Percentiles rank a stretch among this genome's conserved stretches.
These are phyloP conservation scores for Alcis repandata DNA, from an alignment of 2,888 invertebrate species.

Conservation along the genomic window DNA sequence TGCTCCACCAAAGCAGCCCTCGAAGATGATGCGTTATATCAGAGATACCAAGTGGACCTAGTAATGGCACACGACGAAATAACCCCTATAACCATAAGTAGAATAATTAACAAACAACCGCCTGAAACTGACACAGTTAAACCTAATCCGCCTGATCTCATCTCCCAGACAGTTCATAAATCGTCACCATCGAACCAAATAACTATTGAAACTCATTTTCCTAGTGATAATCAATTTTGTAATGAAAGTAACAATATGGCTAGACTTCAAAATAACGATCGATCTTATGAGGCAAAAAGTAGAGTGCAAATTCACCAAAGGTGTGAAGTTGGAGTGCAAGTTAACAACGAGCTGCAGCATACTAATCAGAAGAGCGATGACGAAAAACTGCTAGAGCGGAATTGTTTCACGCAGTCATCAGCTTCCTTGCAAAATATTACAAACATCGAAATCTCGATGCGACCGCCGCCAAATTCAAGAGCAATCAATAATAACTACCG, in stretches of 20 bases:
- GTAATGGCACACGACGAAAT: slow-evolving; percentile 89
- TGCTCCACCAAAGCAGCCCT: slow-evolving; percentile 80
- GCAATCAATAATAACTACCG: slow-evolving; percentile 73
- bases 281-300: slow-evolving; percentile 52
- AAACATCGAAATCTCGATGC: slow-evolving; percentile 81
- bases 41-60: slow-evolving; percentile 86
- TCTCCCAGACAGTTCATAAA: slow-evolving; percentile 80
- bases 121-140: slow-evolving; percentile 63
- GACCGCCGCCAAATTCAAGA: slow-evolving; percentile 70
- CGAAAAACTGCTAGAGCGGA: slow-evolving; percentile 80
- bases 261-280: slow-evolving; percentile 57
- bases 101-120: slow-evolving; percentile 75
- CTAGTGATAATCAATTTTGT: slow-evolving; percentile 70
- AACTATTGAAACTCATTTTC: slow-evolving; percentile 81
- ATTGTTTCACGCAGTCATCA: slow-evolving; percentile 70
- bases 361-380: slow-evolving; percentile 84
- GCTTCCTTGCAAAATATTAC: slow-evolving; percentile 82
- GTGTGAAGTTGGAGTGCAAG: slow-evolving; percentile 72
- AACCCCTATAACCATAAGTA: slow-evolving; percentile 82
- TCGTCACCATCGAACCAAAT: slow-evolving; percentile 76
- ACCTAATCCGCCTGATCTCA: slow-evolving; percentile 79
- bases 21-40: slow-evolving; percentile 73
- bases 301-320: slow-evolving; percentile 63
- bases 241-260: slow-evolving; percentile 54
- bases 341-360: slow-evolving; percentile 63